Percentiles rank a stretch among this genome's conserved stretches.
Evolutionary conservation across 2,888 invertebrate genomes (phyloP).

Genomic region (Zygaena filipendulae): DNA sequence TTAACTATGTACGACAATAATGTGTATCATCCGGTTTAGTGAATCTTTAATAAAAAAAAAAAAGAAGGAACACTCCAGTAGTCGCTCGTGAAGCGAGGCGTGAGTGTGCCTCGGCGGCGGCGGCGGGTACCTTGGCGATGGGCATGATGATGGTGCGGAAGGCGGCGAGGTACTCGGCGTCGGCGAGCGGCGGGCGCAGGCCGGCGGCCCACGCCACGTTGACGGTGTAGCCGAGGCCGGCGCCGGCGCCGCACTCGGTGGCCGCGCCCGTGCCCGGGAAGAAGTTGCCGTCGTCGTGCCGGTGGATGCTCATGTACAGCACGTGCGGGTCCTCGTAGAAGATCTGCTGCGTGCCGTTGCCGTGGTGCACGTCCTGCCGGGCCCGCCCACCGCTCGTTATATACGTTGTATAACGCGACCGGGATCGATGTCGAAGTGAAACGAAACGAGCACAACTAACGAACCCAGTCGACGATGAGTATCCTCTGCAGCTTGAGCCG

Average conservation of each 20-base stretch:
- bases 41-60: no score
- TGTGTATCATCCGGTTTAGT: no score
- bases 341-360: slow-evolving; percentile 98
- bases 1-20: no score
- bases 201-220: slow-evolving; percentile 97
- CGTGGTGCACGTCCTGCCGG: slow-evolving; percentile 95
- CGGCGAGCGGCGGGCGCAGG: slow-evolving; percentile 90
- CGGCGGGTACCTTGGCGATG: slow-evolving; percentile 77
- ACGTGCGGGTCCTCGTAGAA: slow-evolving; percentile 96
- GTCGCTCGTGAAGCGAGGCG: no score
- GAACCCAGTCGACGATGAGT: slow-evolving; percentile 97
- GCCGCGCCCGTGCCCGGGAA: slow-evolving; percentile 99
- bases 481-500: slow-evolving; percentile 87
- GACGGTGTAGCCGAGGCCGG: slow-evolving; percentile 93
- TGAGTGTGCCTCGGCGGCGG: no score
- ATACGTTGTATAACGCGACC: no score
- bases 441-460: no score
- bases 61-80: no score
- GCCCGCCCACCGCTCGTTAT: background rate
- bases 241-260: slow-evolving; percentile 90
- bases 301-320: slow-evolving; percentile 96
- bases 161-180: slow-evolving; percentile 97
- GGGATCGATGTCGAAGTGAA: no score
- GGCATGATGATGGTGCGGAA: slow-evolving; percentile 96
- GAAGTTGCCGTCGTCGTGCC: slow-evolving; percentile 99